Conservation (phyloP, 2,797 vertebrate species). For the Antrozous pallidus region DNA sequence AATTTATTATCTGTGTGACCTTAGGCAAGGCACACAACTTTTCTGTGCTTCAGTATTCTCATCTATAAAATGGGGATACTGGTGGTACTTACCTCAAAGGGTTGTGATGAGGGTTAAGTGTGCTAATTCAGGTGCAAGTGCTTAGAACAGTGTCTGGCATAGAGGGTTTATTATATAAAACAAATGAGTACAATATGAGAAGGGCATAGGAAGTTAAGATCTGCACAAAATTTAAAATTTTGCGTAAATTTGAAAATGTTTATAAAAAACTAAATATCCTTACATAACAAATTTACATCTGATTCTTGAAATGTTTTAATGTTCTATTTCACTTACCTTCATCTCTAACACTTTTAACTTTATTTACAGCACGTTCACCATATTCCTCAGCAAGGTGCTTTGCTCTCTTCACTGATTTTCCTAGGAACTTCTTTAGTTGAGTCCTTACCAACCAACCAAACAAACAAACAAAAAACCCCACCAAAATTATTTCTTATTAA, state of each 20-base stretch:
- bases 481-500: conserved; percentile 18
- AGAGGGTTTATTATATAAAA: conserved; percentile 44
- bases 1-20: conserved; percentile 13
- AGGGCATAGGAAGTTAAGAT: conserved; percentile 7
- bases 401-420: conserved; percentile 97
- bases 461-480: neutral
- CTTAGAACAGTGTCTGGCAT: neutral
- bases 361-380: conserved; percentile 97
- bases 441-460: conserved; percentile 85
- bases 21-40: neutral
- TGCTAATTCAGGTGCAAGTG: conserved; percentile 25
- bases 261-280: neutral
- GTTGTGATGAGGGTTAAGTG: conserved; percentile 41
- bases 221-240: conserved; percentile 29
- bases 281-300: conserved; percentile 19
- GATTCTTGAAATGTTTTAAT: conserved; percentile 33
- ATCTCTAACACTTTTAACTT: conserved; percentile 98
- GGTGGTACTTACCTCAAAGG: neutral
- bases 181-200: conserved; percentile 4
- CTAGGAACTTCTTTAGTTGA: conserved; percentile 96
- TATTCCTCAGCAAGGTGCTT: conserved; percentile 98
- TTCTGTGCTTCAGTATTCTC: conserved; percentile 24
- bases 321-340: conserved; percentile 86
- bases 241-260: conserved; percentile 25
- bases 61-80: conserved; percentile 26